A percentile compares a stretch with the other conserved stretches of the same genome.
phyloP scores from a whole-genome alignment of 2,888 invertebrate genomes.

The Lysandra coridon region DNA sequence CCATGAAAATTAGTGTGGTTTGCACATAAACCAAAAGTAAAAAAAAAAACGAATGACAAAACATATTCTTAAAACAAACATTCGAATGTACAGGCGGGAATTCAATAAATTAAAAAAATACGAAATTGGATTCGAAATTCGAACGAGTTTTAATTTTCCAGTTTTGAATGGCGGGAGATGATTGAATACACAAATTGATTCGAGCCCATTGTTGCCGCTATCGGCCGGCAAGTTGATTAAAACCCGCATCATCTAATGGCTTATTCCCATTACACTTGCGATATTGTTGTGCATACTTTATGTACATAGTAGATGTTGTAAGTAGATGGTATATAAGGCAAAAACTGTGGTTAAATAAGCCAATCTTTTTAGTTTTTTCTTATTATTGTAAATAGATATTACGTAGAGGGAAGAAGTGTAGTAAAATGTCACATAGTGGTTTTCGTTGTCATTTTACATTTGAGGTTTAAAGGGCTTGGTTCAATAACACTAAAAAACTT shows the following conservation, averaged over 20 bases:
- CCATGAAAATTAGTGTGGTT: no score
- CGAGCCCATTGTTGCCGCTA: conserved; percentile 51
- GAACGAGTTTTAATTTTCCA: conserved; percentile 43
- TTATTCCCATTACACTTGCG: conserved; percentile 40
- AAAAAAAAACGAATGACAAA: background rate
- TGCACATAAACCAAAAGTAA: background rate
- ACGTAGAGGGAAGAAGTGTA: background rate
- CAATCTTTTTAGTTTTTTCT: no score
- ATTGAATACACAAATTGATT: conserved; percentile 67
- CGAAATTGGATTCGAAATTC: conserved; percentile 13
- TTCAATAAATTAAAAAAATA: background rate
- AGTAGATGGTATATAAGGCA: no score
- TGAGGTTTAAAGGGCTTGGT: background rate
- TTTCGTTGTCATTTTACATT: background rate
- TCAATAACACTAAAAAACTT: background rate
- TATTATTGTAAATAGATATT: no score
- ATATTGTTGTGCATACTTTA: conserved; percentile 32
- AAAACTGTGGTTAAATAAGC: no score
- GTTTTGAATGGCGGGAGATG: conserved; percentile 49
- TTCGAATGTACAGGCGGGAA: background rate
- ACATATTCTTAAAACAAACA: background rate
- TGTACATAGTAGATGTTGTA: background rate
- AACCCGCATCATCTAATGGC: conserved; percentile 40
- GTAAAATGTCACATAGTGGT: background rate
- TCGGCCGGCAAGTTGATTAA: conserved; percentile 60